Conservation (phyloP, 1,140 invertebrate genomes). For the Drosophila sechellia region DNA sequence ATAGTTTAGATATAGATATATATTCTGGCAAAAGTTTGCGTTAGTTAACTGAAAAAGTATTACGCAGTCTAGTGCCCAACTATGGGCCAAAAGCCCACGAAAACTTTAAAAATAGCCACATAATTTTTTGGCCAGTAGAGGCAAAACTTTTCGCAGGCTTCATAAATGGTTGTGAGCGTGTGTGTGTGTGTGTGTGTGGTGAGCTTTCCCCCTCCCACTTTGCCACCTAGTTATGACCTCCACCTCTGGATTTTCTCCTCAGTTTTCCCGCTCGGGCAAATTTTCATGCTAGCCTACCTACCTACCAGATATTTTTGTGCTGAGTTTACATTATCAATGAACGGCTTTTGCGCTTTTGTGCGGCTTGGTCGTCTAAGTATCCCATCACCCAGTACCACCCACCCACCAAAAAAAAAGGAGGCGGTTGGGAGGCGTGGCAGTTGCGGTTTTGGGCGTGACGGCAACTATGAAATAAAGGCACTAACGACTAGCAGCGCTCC, state of each 20-base stretch:
- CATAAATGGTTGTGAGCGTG: conserved; percentile 42
- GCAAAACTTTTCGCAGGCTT: conserved; percentile 66
- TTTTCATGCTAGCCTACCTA: conserved; percentile 7
- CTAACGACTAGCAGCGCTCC: conserved; percentile 77
- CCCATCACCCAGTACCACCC: neutral
- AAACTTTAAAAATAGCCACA: conserved; percentile 80
- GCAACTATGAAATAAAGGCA: conserved; percentile 80
- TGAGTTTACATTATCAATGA: conserved; percentile 82
- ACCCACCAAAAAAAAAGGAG: neutral
- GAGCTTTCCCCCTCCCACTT: neutral
- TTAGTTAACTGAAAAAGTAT: conserved; percentile 81
- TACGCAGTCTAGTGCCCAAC: conserved; percentile 54
- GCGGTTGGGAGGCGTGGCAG: conserved; percentile 3
- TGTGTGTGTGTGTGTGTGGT: conserved; percentile 1
- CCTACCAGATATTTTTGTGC: conserved; percentile 71
- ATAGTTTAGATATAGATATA: conserved; percentile 4
- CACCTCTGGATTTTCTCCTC: conserved; percentile 10
- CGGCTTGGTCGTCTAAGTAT: conserved; percentile 67
- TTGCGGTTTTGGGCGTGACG: conserved; percentile 67
- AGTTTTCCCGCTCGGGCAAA: neutral
- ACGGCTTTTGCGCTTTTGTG: conserved; percentile 75
- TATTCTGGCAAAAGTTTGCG: conserved; percentile 58
- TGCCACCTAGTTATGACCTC: neutral
- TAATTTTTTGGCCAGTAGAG: conserved; percentile 72
- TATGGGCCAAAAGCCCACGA: conserved; percentile 30